Percentiles rank a stretch among this genome's conserved stretches.
Conservation (phyloP, 2,113 vertebrate genomes). For the Cyprinodon variegatus region DNA sequence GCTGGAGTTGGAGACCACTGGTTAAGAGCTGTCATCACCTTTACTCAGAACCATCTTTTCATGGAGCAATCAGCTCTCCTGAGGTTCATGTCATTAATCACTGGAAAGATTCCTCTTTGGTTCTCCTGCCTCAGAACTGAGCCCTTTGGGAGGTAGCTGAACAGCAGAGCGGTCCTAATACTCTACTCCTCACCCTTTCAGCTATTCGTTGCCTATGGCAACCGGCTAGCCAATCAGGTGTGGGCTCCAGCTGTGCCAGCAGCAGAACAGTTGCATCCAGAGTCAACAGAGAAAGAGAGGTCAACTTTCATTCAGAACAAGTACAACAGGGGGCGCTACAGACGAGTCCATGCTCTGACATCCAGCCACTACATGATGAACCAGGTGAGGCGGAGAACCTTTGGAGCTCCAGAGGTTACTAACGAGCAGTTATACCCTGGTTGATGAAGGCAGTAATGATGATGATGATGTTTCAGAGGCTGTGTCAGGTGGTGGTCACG, state of each 20-base stretch:
- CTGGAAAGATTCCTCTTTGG: too few species aligned
- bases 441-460: not conserved
- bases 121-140: not conserved
- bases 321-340: constrained; percentile 77
- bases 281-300: constrained; percentile 60
- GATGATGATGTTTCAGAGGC: constrained; percentile 67
- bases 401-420: not conserved
- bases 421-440: too few species aligned
- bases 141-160: constrained; percentile 22
- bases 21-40: too few species aligned
- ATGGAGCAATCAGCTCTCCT: too few species aligned
- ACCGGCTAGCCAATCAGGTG: constrained; percentile 74
- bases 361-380: constrained; percentile 67
- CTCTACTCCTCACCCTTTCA: constrained; percentile 30
- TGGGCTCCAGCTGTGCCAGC: constrained; percentile 76
- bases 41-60: too few species aligned
- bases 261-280: constrained; percentile 68
- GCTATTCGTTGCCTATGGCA: constrained; percentile 79
- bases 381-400: constrained; percentile 61
- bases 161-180: not conserved
- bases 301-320: constrained; percentile 76
- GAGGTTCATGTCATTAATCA: too few species aligned
- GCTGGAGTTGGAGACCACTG: too few species aligned
- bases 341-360: constrained; percentile 69
- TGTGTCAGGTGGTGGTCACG: constrained; percentile 74